phyloP scores from a whole-genome alignment of 2,797 vertebrate species.

The Pseudotriccus pelzelni region DNA sequence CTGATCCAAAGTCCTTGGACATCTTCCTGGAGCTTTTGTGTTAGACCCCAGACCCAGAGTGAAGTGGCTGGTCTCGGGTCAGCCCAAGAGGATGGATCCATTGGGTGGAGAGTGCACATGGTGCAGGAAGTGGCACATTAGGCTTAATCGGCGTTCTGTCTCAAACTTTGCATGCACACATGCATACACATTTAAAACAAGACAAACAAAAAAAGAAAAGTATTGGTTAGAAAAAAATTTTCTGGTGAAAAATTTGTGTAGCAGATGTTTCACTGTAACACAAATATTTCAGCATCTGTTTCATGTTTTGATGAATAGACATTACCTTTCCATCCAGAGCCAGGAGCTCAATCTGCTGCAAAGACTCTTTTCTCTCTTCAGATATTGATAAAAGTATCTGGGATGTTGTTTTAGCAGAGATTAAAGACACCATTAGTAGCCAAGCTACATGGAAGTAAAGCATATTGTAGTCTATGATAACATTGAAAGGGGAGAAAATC shows the following conservation, averaged over 20 bases:
- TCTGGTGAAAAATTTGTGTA: background rate
- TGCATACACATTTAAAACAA: background rate
- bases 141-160: background rate
- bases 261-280: background rate
- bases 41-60: background rate
- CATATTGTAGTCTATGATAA: background rate
- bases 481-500: background rate
- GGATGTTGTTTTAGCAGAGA: background rate
- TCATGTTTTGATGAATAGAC: background rate
- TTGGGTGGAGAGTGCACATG: background rate
- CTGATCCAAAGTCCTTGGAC: background rate
- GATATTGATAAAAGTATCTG: background rate
- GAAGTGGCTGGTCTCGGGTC: background rate
- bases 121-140: background rate
- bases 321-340: background rate
- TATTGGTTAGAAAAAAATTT: background rate
- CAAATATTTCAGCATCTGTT: background rate
- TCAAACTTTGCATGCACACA: background rate
- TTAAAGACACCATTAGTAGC: background rate
- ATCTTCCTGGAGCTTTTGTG: background rate
- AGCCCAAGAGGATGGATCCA: background rate
- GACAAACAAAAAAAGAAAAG: background rate
- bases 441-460: background rate
- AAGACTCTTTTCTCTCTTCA: background rate
- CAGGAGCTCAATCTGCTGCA: background rate